A percentile compares a stretch with the other conserved stretches of the same genome.
phyloP scores from a whole-genome alignment of 1,140 invertebrate species.

The Ips typographus region DNA sequence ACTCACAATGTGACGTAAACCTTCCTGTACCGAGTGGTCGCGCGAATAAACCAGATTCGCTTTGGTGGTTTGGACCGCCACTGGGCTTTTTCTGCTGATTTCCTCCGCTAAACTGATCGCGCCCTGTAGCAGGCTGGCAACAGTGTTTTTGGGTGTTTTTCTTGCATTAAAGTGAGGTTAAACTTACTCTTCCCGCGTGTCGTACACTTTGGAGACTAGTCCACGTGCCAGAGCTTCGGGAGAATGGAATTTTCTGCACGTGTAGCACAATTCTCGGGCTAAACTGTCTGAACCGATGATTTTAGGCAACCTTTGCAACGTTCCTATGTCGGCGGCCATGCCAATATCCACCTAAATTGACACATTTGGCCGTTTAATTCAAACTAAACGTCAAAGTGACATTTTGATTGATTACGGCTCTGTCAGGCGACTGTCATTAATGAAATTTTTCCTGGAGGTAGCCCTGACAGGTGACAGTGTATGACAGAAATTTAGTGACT shows the following conservation, averaged over 20 bases:
- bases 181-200: slow-evolving; percentile 67
- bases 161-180: not conserved
- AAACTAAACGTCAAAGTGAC: no score
- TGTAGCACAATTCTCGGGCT: slow-evolving; percentile 83
- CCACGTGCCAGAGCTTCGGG: slow-evolving; percentile 78
- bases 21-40: slow-evolving; percentile 83
- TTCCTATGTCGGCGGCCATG: slow-evolving; percentile 93
- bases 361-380: no score
- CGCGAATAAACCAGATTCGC: slow-evolving; percentile 80
- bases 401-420: no score
- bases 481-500: no score
- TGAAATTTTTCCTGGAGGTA: no score
- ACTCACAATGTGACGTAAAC: slow-evolving; percentile 85
- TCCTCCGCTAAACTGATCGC: slow-evolving; percentile 72
- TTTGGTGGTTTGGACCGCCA: slow-evolving; percentile 92
- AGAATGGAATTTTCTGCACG: slow-evolving; percentile 78
- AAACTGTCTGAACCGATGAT: slow-evolving; percentile 86
- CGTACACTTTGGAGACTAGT: slow-evolving; percentile 74
- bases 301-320: slow-evolving; percentile 92
- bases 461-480: no score
- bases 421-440: not conserved
- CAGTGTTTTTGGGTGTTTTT: not conserved
- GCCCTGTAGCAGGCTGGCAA: slow-evolving; percentile 64
- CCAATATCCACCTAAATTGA: slow-evolving; percentile 65
- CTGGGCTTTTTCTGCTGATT: slow-evolving; percentile 90